Evolutionary conservation across 2,888 invertebrate species (phyloP).

Genomic region (Drosophila birchii): DNA sequence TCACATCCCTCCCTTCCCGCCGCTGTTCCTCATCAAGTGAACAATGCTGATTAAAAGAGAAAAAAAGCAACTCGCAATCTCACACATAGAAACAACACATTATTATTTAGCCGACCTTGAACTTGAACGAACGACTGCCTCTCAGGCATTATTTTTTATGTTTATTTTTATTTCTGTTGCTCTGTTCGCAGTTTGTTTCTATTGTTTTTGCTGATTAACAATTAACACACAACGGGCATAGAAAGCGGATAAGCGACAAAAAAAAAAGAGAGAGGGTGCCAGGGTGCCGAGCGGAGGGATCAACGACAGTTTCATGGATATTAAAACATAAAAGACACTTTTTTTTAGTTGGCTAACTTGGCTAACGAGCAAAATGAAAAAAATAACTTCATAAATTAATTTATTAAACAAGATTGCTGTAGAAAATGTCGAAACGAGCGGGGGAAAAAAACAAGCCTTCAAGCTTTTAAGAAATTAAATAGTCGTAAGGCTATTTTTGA

Average conservation of each 20-base stretch:
- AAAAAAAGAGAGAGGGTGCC: constrained; percentile 1
- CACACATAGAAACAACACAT: constrained; percentile 53
- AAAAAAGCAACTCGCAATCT: constrained; percentile 26
- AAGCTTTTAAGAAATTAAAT: background rate
- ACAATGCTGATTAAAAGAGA: constrained; percentile 46
- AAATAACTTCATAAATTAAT: constrained; percentile 20
- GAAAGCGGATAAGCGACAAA: constrained; percentile 11
- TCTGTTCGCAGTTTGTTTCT: constrained; percentile 8
- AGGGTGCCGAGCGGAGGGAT: background rate
- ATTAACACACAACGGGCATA: constrained; percentile 50
- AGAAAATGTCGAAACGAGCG: background rate
- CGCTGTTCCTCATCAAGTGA: constrained; percentile 9
- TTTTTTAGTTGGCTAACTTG: constrained; percentile 8
- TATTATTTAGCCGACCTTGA: constrained; percentile 69
- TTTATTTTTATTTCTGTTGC: constrained; percentile 11
- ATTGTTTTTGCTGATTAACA: constrained; percentile 50
- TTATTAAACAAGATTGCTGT: constrained; percentile 15
- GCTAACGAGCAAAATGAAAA: constrained; percentile 18
- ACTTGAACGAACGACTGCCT: constrained; percentile 66
- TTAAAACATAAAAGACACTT: constrained; percentile 6
- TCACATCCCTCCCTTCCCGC: background rate
- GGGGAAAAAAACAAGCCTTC: background rate
- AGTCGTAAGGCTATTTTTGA: background rate
- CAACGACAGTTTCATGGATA: constrained; percentile 23
- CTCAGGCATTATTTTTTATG: constrained; percentile 30